A percentile compares a stretch with the other conserved stretches of the same genome.
phyloP scores from a whole-genome alignment of 2,888 invertebrate genomes.

The Arge pagana region DNA sequence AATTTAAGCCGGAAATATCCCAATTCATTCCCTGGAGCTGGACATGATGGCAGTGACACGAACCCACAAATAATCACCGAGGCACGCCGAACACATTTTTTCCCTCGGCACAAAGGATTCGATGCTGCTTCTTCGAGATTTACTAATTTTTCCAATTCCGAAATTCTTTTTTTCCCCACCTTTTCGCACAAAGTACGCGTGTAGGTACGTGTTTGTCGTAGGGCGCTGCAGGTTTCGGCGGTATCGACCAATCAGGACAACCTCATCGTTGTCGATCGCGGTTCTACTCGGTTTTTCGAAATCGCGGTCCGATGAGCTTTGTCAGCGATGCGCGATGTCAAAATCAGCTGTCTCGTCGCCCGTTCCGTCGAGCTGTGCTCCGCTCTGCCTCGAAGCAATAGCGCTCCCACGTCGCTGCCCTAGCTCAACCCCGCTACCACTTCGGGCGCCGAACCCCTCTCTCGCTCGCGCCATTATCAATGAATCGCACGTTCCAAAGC shows the following conservation, averaged over 20 bases:
- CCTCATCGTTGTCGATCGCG: slow-evolving; percentile 16
- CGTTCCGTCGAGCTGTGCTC: slow-evolving; percentile 24
- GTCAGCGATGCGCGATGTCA: slow-evolving; percentile 25
- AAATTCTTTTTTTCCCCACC: not conserved
- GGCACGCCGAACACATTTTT: too few relatives aligned
- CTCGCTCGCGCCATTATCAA: not conserved
- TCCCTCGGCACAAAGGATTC: not conserved
- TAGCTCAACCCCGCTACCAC: slow-evolving; percentile 25
- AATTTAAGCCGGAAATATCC: slow-evolving; percentile 1
- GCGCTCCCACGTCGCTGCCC: slow-evolving; percentile 21
- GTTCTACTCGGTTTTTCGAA: slow-evolving; percentile 15
- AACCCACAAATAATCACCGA: too few relatives aligned
- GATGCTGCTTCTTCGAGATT: not conserved
- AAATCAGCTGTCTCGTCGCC: slow-evolving; percentile 35
- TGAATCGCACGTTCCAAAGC: not conserved
- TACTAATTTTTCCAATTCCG: not conserved
- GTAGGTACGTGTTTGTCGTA: too few relatives aligned
- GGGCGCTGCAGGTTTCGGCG: too few relatives aligned
- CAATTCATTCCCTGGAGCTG: slow-evolving; percentile 14
- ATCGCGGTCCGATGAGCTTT: not conserved
- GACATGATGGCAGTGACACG: too few relatives aligned
- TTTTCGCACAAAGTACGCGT: too few relatives aligned
- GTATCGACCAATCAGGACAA: slow-evolving; percentile 19
- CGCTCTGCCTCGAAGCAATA: slow-evolving; percentile 23
- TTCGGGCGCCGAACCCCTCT: not conserved